phyloP scores from a whole-genome alignment of 2,113 vertebrate species.

The Hydrolagus affinis region DNA sequence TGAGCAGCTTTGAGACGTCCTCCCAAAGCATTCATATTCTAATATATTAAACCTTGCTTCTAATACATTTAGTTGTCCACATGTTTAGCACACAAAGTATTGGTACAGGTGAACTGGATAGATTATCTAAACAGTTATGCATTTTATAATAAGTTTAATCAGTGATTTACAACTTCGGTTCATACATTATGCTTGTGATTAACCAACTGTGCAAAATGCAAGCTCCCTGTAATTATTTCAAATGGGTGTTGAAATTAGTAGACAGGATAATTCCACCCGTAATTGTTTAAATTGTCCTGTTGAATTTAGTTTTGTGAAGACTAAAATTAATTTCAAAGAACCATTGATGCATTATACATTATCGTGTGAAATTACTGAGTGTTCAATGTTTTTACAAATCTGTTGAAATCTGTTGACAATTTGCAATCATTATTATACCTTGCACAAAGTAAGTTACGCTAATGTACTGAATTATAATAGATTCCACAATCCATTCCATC shows the following conservation, averaged over 20 bases:
- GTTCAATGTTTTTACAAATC: not conserved
- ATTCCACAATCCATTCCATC: not conserved
- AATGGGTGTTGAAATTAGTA: not conserved
- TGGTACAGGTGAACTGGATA: constrained; percentile 38
- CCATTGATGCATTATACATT: not conserved
- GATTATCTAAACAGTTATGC: not conserved
- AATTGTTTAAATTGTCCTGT: not conserved
- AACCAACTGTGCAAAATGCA: not conserved
- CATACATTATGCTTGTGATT: not conserved
- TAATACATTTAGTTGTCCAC: constrained; percentile 32
- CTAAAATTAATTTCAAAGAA: not conserved
- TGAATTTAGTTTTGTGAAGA: not conserved
- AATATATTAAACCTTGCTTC: too few relatives aligned
- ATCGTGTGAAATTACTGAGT: not conserved
- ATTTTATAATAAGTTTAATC: not conserved
- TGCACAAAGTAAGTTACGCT: not conserved
- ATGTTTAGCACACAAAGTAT: constrained; percentile 34
- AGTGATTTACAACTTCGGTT: not conserved
- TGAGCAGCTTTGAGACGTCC: too few relatives aligned
- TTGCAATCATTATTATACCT: not conserved
- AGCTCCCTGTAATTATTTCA: not conserved
- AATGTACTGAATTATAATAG: not conserved
- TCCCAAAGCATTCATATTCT: too few relatives aligned
- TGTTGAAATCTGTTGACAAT: not conserved
- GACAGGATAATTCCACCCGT: not conserved